Evolutionary conservation across 2,113 vertebrate genomes (phyloP).

Genomic region (Pontoporia blainvillei): DNA sequence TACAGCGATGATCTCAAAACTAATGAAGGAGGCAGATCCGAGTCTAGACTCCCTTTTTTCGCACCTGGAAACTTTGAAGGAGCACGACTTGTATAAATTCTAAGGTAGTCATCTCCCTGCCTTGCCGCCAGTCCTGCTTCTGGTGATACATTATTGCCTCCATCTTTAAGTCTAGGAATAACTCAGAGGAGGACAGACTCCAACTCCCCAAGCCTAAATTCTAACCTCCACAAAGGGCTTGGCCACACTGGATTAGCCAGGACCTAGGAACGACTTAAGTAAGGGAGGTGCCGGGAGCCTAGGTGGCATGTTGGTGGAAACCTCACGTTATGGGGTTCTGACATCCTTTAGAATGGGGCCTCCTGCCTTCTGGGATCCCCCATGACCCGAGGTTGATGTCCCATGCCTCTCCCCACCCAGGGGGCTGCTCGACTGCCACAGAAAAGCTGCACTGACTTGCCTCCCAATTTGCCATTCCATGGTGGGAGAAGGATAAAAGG

Average conservation of each 20-base stretch:
- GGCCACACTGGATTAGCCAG: not conserved
- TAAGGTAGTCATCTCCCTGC: not conserved
- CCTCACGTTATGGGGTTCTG: accelerated
- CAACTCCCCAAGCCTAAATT: not conserved
- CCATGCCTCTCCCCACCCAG: not conserved
- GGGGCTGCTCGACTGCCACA: not conserved
- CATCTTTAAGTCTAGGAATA: not conserved
- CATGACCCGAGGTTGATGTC: not conserved
- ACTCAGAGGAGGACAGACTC: not conserved
- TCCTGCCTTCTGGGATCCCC: not conserved
- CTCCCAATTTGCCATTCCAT: not conserved
- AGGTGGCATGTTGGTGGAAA: not conserved
- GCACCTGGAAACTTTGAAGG: not conserved
- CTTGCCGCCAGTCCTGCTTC: not conserved
- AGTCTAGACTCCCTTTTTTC: not conserved
- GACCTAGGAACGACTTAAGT: not conserved
- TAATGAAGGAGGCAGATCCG: not conserved
- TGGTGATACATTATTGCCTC: not conserved
- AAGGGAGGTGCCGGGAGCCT: not conserved
- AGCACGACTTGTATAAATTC: not conserved
- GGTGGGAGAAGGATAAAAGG: not conserved
- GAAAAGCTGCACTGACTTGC: not conserved
- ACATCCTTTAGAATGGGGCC: not conserved
- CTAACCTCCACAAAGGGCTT: not conserved
- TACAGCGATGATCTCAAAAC: not conserved